phyloP scores from a whole-genome alignment of 2,797 vertebrate species.

The Micrastur ruficollis region DNA sequence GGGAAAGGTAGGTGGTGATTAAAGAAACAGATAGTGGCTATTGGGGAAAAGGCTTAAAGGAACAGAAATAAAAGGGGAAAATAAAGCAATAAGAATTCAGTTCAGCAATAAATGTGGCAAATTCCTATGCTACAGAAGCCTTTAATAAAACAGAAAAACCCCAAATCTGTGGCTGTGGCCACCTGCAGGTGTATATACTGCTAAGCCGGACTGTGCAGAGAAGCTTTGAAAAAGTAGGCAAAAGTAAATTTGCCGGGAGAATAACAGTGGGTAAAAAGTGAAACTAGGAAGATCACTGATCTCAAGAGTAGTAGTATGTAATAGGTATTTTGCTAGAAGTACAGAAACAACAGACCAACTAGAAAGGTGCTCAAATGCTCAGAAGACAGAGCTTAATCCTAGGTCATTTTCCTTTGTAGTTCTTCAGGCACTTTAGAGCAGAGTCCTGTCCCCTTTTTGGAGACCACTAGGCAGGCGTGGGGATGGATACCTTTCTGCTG shows the following conservation, averaged over 20 bases:
- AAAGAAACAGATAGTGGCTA: neutral
- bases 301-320: neutral
- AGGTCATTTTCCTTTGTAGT: neutral
- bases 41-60: neutral
- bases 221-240: neutral
- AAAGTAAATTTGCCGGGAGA: neutral
- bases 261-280: neutral
- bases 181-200: neutral
- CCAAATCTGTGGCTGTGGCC: neutral
- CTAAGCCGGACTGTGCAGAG: neutral
- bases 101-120: neutral
- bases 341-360: neutral
- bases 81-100: neutral
- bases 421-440: neutral
- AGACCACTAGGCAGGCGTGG: rapidly evolving
- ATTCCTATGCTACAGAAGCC: neutral
- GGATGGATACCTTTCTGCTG: neutral
- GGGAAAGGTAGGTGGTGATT: neutral
- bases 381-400: neutral
- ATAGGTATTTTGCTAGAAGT: neutral
- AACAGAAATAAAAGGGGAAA: neutral
- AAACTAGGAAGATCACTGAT: neutral
- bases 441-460: neutral
- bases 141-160: neutral
- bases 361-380: neutral